These are phyloP conservation scores for Drosophila barbarae DNA, from an alignment of 2,888 invertebrate genomes.

Conservation along the genomic window DNA sequence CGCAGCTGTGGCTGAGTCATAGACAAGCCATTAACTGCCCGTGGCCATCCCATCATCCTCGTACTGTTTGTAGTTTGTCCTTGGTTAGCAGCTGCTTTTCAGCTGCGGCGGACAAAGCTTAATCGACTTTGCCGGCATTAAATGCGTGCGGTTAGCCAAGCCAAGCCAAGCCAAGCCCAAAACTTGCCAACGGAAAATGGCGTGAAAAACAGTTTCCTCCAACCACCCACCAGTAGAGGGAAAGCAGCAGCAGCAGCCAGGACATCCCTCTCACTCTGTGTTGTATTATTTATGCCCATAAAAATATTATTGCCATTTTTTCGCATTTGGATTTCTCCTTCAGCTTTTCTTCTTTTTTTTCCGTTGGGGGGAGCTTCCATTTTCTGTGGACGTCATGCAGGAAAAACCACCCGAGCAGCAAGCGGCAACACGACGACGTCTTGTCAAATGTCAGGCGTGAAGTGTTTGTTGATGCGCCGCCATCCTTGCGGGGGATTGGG, in stretches of 20 bases:
- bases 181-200: conserved; percentile 54
- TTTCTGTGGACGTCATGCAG: conserved; percentile 24
- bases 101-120: conserved; percentile 50
- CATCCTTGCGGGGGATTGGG: conserved; percentile 19
- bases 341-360: too few relatives aligned
- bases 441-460: conserved; percentile 74
- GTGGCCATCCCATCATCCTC: background rate
- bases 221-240: background rate
- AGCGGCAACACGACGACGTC: conserved; percentile 33
- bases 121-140: conserved; percentile 72
- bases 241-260: background rate
- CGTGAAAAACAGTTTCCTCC: conserved; percentile 60
- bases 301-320: conserved; percentile 74
- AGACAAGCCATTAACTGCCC: conserved; percentile 38
- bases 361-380: conserved; percentile 23
- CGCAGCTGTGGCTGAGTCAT: conserved; percentile 58
- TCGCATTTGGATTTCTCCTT: conserved; percentile 62
- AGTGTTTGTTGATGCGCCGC: conserved; percentile 70
- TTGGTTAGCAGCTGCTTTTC: conserved; percentile 37
- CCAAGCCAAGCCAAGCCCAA: conserved; percentile 24
- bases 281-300: conserved; percentile 71
- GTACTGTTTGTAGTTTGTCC: conserved; percentile 9
- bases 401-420: conserved; percentile 1
- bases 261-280: background rate
- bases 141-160: conserved; percentile 66